Conservation (phyloP, 2,888 invertebrate species). For the Ophion ellenae region DNA sequence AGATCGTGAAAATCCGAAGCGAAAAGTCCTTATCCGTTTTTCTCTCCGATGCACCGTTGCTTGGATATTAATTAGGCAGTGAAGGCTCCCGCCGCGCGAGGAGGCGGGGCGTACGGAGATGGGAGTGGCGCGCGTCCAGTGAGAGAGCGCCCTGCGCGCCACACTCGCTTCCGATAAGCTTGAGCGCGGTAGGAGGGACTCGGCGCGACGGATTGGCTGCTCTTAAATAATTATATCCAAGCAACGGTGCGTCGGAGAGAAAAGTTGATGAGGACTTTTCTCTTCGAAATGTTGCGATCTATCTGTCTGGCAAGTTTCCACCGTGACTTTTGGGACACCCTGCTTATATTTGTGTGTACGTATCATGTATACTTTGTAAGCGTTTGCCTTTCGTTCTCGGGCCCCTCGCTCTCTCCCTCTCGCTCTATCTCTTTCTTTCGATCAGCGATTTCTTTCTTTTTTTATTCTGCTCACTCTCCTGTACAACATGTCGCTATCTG, state of each 20-base stretch:
- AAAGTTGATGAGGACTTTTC: neutral
- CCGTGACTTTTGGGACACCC: neutral
- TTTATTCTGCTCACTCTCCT: constrained; percentile 12
- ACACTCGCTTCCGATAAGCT: neutral
- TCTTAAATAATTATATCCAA: neutral
- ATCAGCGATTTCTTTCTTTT: constrained; percentile 19
- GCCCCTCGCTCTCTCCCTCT: constrained; percentile 24
- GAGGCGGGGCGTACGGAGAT: neutral
- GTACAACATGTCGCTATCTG: neutral
- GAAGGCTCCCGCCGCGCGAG: neutral
- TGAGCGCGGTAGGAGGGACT: neutral
- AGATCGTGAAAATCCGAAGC: neutral
- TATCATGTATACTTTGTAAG: constrained; percentile 1
- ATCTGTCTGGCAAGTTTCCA: neutral
- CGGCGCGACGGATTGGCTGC: neutral
- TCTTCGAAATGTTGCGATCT: neutral
- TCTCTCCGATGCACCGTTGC: neutral
- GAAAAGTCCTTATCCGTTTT: neutral
- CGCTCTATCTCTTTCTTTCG: neutral
- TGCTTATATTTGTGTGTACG: neutral
- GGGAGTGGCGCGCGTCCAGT: neutral
- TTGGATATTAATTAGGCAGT: neutral
- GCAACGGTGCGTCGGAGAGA: neutral
- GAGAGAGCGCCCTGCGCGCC: neutral
- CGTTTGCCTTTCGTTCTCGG: neutral